Base-by-base conservation (phyloP, 2,888 invertebrate genomes). In the Drosophila neutralis region DNA sequence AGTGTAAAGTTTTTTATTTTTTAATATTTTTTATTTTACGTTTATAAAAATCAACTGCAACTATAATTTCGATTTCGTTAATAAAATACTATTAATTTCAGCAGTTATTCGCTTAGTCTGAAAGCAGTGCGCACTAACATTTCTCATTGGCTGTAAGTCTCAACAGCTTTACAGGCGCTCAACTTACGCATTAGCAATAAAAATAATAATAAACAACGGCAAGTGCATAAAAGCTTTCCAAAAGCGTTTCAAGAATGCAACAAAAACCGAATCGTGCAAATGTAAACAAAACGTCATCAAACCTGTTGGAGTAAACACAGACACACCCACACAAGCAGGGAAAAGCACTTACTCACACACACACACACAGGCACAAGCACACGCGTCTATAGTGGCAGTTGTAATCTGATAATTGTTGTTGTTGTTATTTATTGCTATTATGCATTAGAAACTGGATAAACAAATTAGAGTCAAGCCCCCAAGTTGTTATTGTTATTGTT, bases 221-320 rank as follows among this genome's bases (percentile, higher is more conserved):
- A 38, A 33, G 54, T 58, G 57, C 57, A 61, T 35, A n/a, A 51
- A 71, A 70, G 77, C 77, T 78, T 53, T 63, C 53, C 15, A 15
- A 54, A 45, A 61, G 49, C 70, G 69, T 66, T 49, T 68, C 18
- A 57, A 73, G 73, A 77, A 77, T 69, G 62, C 62, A 58, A 35
- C 42, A 60, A 54, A n/a, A 38, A 45, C 45, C 53, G 63, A 48
- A 52, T 62, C 63, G 35, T 58, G 64, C 54, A 52, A 71, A 56
- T 76, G 85, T 88, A 88, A 88, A 86, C 87, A 86, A 86, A 78
- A 80, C 86, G 88, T 88, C 88, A 86, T 83, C 70, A 73, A 45
- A 65, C 53, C 60, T 76, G 82, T 76, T 71, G 24, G 51, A 31
- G 59, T 24, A 45, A 24, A 42, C n/a, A 42, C 21, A 21, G 13